Conservation (phyloP, 2,113 vertebrate genomes). For the Pandion haliaetus region DNA sequence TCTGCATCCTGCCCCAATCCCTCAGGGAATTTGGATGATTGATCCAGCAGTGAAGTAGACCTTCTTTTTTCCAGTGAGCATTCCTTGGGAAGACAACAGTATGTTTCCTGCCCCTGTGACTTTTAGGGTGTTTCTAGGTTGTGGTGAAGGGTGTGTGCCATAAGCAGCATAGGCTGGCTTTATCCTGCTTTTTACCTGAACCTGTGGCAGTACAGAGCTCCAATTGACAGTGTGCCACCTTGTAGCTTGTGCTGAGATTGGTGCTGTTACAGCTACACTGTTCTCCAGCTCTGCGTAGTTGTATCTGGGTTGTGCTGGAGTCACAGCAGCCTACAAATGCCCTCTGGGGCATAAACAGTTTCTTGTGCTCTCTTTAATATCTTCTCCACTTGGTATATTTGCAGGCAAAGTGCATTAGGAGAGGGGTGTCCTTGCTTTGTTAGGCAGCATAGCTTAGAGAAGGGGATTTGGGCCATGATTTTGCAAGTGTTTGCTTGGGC, state of each 20-base stretch:
- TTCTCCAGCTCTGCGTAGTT: not conserved
- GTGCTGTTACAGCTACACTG: not conserved
- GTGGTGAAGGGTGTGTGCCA: not conserved
- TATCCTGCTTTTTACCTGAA: not conserved
- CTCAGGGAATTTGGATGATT: not conserved
- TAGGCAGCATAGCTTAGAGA: not conserved
- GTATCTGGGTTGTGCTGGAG: not conserved
- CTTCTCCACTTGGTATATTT: not conserved
- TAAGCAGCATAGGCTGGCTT: not conserved
- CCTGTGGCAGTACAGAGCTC: fast-evolving
- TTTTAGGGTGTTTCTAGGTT: not conserved
- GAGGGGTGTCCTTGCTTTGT: not conserved
- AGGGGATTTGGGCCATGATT: not conserved
- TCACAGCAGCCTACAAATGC: not conserved
- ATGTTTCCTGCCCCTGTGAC: not conserved
- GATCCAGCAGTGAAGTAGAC: not conserved
- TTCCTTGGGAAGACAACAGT: not conserved
- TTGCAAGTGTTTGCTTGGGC: not conserved
- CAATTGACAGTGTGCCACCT: not conserved
- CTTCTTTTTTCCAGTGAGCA: not conserved
- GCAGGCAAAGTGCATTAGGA: not conserved
- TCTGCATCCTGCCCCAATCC: not conserved
- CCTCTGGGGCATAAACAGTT: not conserved
- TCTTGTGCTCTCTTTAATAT: not conserved
- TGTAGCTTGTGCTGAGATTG: not conserved